phyloP scores from a whole-genome alignment of 64 coral and sea anemone genomes.

The Montipora foliosa region DNA sequence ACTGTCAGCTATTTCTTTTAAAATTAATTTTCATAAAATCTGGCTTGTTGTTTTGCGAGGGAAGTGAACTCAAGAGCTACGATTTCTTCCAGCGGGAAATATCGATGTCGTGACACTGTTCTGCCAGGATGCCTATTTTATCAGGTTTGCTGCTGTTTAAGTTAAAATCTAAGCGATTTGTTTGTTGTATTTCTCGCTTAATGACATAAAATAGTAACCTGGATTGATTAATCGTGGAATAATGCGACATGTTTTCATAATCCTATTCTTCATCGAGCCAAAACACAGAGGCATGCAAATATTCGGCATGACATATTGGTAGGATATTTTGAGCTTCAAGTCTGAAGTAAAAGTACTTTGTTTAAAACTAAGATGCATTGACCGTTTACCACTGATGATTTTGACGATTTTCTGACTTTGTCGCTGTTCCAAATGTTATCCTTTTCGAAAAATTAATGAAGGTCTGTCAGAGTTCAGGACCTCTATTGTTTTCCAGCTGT shows the following conservation, averaged over 20 bases:
- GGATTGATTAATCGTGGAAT: neutral
- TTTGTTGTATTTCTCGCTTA: neutral
- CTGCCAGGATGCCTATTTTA: slow-evolving; percentile 30
- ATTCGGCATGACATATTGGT: neutral
- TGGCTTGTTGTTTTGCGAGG: too few relatives aligned
- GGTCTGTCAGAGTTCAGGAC: neutral
- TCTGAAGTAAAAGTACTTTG: neutral
- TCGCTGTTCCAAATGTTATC: neutral
- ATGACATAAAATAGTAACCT: neutral
- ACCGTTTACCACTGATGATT: neutral
- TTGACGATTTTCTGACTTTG: neutral
- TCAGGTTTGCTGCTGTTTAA: neutral
- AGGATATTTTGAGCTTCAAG: neutral
- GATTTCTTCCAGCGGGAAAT: neutral
- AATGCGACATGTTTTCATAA: neutral
- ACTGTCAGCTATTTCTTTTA: too few relatives aligned
- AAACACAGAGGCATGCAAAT: neutral
- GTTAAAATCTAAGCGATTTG: neutral
- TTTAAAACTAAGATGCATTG: neutral
- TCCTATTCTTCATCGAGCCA: neutral
- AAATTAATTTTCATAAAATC: too few relatives aligned
- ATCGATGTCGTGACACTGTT: neutral
- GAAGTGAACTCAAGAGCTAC: neutral
- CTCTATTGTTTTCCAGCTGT: neutral
- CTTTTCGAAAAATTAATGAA: neutral